Conservation (phyloP, 2,797 vertebrate species). For the Falco naumanni region DNA sequence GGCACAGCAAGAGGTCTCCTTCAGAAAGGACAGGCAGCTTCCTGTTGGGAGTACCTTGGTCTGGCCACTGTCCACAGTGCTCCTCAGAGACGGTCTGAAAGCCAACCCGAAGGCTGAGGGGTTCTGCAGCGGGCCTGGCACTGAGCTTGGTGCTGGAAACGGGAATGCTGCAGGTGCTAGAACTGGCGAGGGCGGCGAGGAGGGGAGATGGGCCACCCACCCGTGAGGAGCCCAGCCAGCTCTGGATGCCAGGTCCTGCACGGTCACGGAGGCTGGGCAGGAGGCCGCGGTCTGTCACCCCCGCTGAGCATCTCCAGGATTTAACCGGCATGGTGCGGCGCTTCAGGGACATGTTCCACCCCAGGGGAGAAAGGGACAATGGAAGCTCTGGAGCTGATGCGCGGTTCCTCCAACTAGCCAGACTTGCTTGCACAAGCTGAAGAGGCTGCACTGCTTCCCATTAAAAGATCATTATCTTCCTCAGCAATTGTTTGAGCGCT, state of each 20-base stretch:
- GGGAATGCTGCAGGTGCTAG: not conserved
- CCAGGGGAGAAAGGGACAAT: not conserved
- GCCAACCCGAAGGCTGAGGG: not conserved
- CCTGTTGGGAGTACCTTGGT: not conserved
- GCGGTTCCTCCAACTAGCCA: not conserved
- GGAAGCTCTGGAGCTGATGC: not conserved
- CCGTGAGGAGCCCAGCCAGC: not conserved
- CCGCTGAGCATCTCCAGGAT: not conserved
- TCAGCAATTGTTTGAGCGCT: not conserved
- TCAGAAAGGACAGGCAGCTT: not conserved
- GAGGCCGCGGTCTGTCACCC: not conserved
- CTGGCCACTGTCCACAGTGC: not conserved
- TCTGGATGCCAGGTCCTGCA: not conserved
- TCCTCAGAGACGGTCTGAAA: not conserved
- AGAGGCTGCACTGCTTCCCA: not conserved
- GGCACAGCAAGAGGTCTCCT: not conserved
- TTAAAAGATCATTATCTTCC: not conserved
- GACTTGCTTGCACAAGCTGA: not conserved
- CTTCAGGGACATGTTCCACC: not conserved
- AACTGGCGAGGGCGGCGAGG: not conserved
- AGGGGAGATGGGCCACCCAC: not conserved
- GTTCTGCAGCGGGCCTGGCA: not conserved
- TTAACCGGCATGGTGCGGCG: accelerated
- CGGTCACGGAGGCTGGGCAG: accelerated
- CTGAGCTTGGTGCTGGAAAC: not conserved